Conservation (phyloP, 2,797 vertebrate genomes). For the Crenuchus spilurus region DNA sequence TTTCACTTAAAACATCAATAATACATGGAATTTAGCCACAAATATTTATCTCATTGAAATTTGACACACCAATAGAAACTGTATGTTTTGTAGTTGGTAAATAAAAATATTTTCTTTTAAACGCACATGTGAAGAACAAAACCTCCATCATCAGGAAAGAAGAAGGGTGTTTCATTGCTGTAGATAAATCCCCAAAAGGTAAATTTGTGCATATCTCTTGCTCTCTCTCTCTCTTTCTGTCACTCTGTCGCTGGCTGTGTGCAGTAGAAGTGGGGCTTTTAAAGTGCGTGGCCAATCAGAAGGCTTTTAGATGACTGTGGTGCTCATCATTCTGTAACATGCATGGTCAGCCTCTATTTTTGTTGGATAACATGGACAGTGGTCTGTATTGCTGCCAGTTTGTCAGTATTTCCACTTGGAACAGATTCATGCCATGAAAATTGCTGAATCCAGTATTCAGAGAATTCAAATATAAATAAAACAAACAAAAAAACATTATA, state of each 20-base stretch:
- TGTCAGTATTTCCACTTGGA: slow-evolving; percentile 18
- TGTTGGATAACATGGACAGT: slow-evolving; percentile 46
- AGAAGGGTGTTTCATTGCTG: slow-evolving; percentile 76
- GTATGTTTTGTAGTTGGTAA: not conserved
- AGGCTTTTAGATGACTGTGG: slow-evolving; percentile 66
- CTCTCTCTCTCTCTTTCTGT: slow-evolving; percentile 39
- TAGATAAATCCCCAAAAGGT: slow-evolving; percentile 67
- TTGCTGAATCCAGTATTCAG: slow-evolving; percentile 55
- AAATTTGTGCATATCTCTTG: slow-evolving; percentile 75
- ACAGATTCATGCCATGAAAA: slow-evolving; percentile 53
- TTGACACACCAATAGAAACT: not conserved
- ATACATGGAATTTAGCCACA: too few relatives aligned
- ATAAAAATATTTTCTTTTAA: not conserved
- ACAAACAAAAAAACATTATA: slow-evolving; percentile 20
- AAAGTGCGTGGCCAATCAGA: slow-evolving; percentile 79
- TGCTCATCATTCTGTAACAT: slow-evolving; percentile 70
- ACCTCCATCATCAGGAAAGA: slow-evolving; percentile 27
- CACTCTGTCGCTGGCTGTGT: slow-evolving; percentile 44
- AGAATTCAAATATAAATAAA: slow-evolving; percentile 38
- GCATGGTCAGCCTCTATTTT: slow-evolving; percentile 67
- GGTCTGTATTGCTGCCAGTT: slow-evolving; percentile 60
- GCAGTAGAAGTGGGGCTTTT: slow-evolving; percentile 73
- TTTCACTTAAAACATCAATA: too few relatives aligned
- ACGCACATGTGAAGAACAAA: not conserved
- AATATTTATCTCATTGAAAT: not conserved